Evolutionary conservation across 2,888 invertebrate genomes (phyloP).

Genomic region (Ophion slaviceki): DNA sequence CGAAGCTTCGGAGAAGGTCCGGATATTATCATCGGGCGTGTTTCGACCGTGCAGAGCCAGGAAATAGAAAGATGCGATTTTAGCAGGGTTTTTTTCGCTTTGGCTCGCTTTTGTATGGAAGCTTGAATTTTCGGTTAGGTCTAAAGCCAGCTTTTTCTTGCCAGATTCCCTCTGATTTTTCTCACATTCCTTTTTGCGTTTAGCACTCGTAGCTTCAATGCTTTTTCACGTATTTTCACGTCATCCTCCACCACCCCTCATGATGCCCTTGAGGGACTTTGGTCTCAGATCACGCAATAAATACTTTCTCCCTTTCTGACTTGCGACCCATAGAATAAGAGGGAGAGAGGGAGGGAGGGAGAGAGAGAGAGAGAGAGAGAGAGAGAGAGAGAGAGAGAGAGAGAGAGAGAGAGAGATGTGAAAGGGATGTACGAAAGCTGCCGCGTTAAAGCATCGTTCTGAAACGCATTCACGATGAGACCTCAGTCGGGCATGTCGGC

Average conservation of each 20-base stretch:
- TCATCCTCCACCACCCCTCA: not conserved
- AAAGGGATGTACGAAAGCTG: constrained; percentile 20
- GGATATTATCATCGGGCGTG: not conserved
- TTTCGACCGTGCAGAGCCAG: not conserved
- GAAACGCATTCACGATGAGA: constrained; percentile 69
- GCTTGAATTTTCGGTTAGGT: constrained; percentile 47
- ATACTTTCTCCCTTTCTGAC: constrained; percentile 6
- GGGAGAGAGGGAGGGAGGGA: not conserved
- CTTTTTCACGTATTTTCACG: constrained; percentile 2
- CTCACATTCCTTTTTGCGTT: not conserved
- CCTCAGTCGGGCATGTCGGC: constrained; percentile 27
- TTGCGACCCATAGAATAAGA: not conserved
- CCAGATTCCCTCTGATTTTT: constrained; percentile 11
- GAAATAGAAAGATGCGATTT: constrained; percentile 3
- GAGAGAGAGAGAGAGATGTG: not conserved
- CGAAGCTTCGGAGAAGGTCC: constrained; percentile 21
- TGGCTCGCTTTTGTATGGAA: constrained; percentile 49
- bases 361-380: not conserved
- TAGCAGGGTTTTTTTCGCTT: constrained; percentile 25
- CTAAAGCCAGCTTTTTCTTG: constrained; percentile 42
- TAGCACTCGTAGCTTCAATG: constrained; percentile 2
- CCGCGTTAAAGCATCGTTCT: constrained; percentile 62
- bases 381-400: not conserved
- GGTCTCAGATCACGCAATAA: not conserved
- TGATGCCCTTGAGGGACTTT: too few species aligned